Base-by-base conservation (phyloP, 2,113 vertebrate genomes). In the Saguinus midas region DNA sequence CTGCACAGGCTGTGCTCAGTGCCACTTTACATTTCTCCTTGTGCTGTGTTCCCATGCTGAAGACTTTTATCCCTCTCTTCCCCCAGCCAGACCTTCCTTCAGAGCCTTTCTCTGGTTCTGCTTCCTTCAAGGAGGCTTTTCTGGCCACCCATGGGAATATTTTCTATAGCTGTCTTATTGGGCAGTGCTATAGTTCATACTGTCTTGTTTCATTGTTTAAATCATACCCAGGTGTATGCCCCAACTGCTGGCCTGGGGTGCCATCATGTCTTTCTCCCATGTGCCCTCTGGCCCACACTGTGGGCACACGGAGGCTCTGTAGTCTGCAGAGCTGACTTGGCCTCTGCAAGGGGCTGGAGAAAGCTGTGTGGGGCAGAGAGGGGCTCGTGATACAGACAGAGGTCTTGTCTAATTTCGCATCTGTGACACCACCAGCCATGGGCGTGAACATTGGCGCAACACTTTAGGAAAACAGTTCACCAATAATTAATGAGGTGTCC, bases 281-380 rank as follows among this genome's bases (percentile, higher is more conserved):
- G 72, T 64, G 32, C 20, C 16, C 0, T 0, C 1, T 9, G 8
- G 45, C n/a, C 18, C 16, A 2, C 43, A 6, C 3, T 9, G 0
- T 29, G 27, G 9, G 32, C 13, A 40, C 75, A 29, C 11, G 5
- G 48, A 72, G 57, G 11, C 35, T 40, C 50, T 17, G 40, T 70
- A 9, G 3, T 64, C 61, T 64, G 43, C 70, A 91, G 52, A n/a
- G 11, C 43, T 64, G 12, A 12, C 0, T 0, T 52, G 66, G 58
- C 29, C 25, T 90, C 79, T 87, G 6, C 1, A 0, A 58, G 12
- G 66, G 57, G 11, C 80, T 68, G 73, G 43, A 40, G 37, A 73
- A 73, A 27, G 25, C n/a, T 5, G 13, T 10, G 11, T 20, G 17
- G 20, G 20, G n/a, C 17, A 75, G 68, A 64, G 0, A 64, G 14